Evolutionary conservation across 2,113 vertebrate genomes (phyloP).

Genomic region (Peromyscus maniculatus): DNA sequence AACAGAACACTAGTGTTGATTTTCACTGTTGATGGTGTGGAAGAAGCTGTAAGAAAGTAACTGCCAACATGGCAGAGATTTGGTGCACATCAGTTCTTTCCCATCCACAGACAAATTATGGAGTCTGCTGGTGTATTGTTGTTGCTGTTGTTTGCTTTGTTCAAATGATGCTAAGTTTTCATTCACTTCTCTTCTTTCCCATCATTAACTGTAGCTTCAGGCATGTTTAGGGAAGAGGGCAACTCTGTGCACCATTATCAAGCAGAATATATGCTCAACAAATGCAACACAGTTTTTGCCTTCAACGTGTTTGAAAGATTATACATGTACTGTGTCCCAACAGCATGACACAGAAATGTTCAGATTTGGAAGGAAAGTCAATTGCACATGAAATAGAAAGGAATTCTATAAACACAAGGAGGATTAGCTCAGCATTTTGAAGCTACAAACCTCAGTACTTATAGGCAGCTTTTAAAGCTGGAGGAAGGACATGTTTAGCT

Average conservation of each 20-base stretch:
- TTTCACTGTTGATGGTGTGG: neutral
- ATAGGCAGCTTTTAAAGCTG: constrained; percentile 60
- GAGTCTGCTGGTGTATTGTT: neutral
- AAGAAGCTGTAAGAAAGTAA: constrained; percentile 16
- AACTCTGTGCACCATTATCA: constrained; percentile 79
- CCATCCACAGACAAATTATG: neutral
- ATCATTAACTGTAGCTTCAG: constrained; percentile 77
- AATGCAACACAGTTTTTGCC: constrained; percentile 77
- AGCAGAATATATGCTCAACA: constrained; percentile 79
- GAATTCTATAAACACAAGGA: constrained; percentile 79
- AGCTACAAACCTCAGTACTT: constrained; percentile 73
- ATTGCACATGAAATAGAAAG: constrained; percentile 62
- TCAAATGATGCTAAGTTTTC: constrained; percentile 75
- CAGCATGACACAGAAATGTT: constrained; percentile 62
- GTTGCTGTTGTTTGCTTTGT: constrained; percentile 24
- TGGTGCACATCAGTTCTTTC: neutral
- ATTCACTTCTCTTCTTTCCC: constrained; percentile 68
- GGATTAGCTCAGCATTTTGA: constrained; percentile 79
- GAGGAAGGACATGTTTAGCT: constrained; percentile 82
- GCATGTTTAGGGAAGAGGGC: constrained; percentile 74
- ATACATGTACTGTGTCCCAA: constrained; percentile 59
- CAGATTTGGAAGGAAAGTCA: constrained; percentile 72
- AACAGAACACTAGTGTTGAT: neutral
- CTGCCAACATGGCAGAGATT: neutral
- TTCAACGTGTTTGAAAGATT: constrained; percentile 56